Conservation (phyloP, 2,888 invertebrate species). For the Chrysotoxum bicinctum region DNA sequence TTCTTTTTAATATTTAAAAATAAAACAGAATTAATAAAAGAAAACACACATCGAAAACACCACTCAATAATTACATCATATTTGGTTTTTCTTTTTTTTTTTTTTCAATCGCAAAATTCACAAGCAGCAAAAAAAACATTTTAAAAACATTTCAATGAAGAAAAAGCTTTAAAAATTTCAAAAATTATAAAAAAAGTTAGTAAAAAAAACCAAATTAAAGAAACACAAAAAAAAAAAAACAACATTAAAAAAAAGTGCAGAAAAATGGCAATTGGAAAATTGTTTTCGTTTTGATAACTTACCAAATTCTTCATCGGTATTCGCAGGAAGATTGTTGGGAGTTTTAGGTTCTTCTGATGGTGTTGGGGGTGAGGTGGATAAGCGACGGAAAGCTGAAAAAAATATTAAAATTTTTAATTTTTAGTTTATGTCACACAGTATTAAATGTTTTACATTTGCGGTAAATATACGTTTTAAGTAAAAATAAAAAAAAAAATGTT, state of each 20-base stretch:
- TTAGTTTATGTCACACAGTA: no score
- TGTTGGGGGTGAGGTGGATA: constrained; percentile 74
- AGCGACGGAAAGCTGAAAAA: constrained; percentile 75
- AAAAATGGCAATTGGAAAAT: constrained; percentile 44
- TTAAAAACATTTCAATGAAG: constrained; percentile 68
- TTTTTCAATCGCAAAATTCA: constrained; percentile 6
- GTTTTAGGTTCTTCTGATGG: constrained; percentile 75
- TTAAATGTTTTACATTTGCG: no score
- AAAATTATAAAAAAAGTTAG: constrained; percentile 73
- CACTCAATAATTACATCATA: neutral
- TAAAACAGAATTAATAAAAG: constrained; percentile 3
- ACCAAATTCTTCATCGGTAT: constrained; percentile 79
- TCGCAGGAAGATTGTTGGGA: constrained; percentile 74
- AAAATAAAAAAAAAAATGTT: no score
- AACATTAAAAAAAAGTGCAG: constrained; percentile 67
- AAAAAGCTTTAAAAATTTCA: constrained; percentile 64
- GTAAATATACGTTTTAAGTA: no score
- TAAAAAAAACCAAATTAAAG: constrained; percentile 75
- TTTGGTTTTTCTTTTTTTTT: neutral
- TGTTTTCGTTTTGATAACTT: constrained; percentile 69
- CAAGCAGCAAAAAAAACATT: constrained; percentile 58
- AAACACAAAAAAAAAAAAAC: constrained; percentile 73
- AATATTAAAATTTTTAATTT: neutral
- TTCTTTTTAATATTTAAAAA: neutral
- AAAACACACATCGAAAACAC: neutral